Evolutionary conservation across 2,797 vertebrate species (phyloP).

Genomic region (Eulemur albifrons): DNA sequence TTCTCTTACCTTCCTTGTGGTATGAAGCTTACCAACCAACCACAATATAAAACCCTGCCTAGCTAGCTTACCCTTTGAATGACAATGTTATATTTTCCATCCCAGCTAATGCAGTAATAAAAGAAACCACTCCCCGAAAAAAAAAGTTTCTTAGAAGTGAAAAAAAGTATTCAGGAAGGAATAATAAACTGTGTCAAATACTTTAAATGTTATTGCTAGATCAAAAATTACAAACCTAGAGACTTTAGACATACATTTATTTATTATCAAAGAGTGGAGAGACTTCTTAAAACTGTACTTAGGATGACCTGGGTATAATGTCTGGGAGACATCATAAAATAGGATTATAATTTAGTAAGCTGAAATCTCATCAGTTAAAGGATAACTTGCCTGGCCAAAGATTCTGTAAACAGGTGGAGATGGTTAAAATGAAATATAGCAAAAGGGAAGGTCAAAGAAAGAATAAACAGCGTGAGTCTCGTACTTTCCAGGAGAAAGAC

Average conservation of each 20-base stretch:
- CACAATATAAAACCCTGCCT: not conserved
- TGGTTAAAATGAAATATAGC: not conserved
- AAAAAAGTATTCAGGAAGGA: not conserved
- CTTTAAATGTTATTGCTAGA: not conserved
- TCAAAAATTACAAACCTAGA: constrained; percentile 8
- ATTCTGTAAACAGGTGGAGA: not conserved
- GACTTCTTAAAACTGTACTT: not conserved
- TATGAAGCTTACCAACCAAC: not conserved
- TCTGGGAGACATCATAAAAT: not conserved
- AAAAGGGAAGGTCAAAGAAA: not conserved
- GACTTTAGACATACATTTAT: not conserved
- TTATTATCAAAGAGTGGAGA: not conserved
- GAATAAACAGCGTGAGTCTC: not conserved
- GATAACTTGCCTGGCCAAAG: not conserved
- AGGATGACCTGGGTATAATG: not conserved
- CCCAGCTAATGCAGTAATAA: not conserved
- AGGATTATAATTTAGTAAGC: not conserved
- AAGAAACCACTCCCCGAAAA: not conserved
- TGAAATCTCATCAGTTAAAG: constrained; percentile 14
- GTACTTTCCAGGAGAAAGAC: not conserved
- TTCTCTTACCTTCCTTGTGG: not conserved
- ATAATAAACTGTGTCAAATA: not conserved
- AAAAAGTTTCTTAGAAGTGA: not conserved
- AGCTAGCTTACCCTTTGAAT: not conserved
- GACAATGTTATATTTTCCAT: not conserved